Evolutionary conservation across 2,888 invertebrate genomes (phyloP).

Genomic region (Lasioglossum lativentre): DNA sequence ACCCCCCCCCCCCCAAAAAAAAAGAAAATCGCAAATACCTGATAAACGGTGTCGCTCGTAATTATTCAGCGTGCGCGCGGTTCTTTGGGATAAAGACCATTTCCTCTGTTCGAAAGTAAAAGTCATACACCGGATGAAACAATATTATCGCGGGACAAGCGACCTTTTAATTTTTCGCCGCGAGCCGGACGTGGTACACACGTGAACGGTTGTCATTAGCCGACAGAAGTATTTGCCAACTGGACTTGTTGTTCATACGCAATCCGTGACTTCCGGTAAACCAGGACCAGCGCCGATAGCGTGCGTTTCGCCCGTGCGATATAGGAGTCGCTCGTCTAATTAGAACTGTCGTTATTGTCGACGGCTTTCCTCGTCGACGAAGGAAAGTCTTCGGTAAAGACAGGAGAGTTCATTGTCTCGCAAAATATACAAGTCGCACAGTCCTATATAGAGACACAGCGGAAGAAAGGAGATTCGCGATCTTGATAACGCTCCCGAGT

Average conservation of each 20-base stretch:
- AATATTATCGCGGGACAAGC: constrained; percentile 21
- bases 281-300: constrained; percentile 39
- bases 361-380: constrained; percentile 35
- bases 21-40: not conserved
- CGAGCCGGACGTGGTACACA: constrained; percentile 60
- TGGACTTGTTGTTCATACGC: constrained; percentile 26
- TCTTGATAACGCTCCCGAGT: constrained; percentile 24
- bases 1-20: not conserved
- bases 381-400: constrained; percentile 62
- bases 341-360: constrained; percentile 41
- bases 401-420: constrained; percentile 51
- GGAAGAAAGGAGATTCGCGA: constrained; percentile 37
- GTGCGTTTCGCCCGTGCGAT: constrained; percentile 22
- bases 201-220: constrained; percentile 65
- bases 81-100: not conserved
- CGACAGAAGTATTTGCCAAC: constrained; percentile 35
- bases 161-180: constrained; percentile 44
- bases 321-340: constrained; percentile 46
- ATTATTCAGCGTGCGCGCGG: not conserved
- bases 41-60: not conserved
- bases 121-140: constrained; percentile 12
- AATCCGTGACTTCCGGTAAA: constrained; percentile 63
- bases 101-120: not conserved
- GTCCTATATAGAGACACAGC: constrained; percentile 31
- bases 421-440: constrained; percentile 11